Conservation (phyloP, 2,888 invertebrate genomes). For the Eupeodes latifasciatus region DNA sequence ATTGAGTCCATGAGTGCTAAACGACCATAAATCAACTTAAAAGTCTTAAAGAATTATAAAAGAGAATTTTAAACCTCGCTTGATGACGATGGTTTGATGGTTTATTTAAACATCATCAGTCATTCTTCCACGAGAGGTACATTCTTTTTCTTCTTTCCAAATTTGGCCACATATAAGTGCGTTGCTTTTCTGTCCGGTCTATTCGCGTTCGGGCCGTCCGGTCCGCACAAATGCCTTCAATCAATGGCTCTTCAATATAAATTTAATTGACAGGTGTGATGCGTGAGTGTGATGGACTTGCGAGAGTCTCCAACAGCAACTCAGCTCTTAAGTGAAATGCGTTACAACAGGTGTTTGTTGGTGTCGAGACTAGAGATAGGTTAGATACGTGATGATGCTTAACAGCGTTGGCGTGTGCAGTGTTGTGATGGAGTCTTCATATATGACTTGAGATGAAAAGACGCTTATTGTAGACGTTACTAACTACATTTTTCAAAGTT, state of each 20-base stretch:
- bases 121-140: neutral
- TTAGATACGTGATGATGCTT: constrained; percentile 6
- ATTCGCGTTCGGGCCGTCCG: too few relatives aligned
- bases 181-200: neutral
- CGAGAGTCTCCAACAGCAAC: neutral
- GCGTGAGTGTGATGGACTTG: constrained; percentile 1
- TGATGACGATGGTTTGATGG: too few relatives aligned
- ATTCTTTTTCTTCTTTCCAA: constrained; percentile 43
- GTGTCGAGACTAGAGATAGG: neutral
- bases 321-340: constrained; percentile 1
- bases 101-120: constrained; percentile 5
- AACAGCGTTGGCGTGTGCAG: constrained; percentile 30
- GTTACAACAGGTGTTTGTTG: constrained; percentile 39
- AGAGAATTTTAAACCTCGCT: neutral
- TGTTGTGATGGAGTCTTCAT: neutral
- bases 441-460: too few relatives aligned
- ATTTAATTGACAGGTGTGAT: constrained; percentile 54
- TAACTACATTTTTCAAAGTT: constrained; percentile 9
- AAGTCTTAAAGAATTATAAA: neutral
- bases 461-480: neutral
- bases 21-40: constrained; percentile 24
- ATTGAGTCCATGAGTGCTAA: too few relatives aligned
- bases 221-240: constrained; percentile 32
- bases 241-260: constrained; percentile 37
- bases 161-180: constrained; percentile 40